Percentiles rank a stretch among this genome's conserved stretches.
phyloP scores from a whole-genome alignment of 2,113 vertebrate species.

The Sylvilagus bachmani region DNA sequence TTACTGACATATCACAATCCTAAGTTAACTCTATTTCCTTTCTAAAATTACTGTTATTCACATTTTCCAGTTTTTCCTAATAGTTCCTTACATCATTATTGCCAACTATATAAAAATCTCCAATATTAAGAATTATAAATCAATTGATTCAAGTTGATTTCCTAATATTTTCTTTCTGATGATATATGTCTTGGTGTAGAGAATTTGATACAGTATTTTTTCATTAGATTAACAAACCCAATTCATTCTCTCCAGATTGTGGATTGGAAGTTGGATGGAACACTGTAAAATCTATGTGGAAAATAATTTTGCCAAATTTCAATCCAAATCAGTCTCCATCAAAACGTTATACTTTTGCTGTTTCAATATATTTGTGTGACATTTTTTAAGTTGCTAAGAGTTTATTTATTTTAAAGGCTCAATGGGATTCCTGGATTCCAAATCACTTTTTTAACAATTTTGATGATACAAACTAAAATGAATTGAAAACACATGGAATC shows the following conservation, averaged over 20 bases:
- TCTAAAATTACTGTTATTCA: conserved; percentile 51
- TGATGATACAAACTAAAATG: conserved; percentile 72
- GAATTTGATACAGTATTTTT: conserved; percentile 52
- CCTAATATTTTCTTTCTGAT: conserved; percentile 55
- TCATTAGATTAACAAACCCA: conserved; percentile 56
- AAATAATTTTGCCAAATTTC: conserved; percentile 76
- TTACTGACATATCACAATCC: not conserved
- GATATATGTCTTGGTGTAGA: conserved; percentile 40
- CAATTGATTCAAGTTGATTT: conserved; percentile 26
- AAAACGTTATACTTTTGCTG: conserved; percentile 65
- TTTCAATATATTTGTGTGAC: conserved; percentile 66
- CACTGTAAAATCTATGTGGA: conserved; percentile 60
- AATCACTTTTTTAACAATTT: conserved; percentile 60
- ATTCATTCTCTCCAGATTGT: conserved; percentile 61
- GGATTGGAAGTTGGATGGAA: conserved; percentile 62
- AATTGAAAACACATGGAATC: conserved; percentile 80
- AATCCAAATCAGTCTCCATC: conserved; percentile 65
- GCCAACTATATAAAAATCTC: not conserved
- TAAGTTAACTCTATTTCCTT: conserved; percentile 36
- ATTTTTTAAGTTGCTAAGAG: conserved; percentile 60
- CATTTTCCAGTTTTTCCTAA: conserved; percentile 41
- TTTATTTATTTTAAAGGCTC: conserved; percentile 74
- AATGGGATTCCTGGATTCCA: conserved; percentile 59
- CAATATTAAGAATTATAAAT: conserved; percentile 54
- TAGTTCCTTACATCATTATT: conserved; percentile 51